phyloP scores from a whole-genome alignment of 2,113 vertebrate genomes.

The Otus sunia region DNA sequence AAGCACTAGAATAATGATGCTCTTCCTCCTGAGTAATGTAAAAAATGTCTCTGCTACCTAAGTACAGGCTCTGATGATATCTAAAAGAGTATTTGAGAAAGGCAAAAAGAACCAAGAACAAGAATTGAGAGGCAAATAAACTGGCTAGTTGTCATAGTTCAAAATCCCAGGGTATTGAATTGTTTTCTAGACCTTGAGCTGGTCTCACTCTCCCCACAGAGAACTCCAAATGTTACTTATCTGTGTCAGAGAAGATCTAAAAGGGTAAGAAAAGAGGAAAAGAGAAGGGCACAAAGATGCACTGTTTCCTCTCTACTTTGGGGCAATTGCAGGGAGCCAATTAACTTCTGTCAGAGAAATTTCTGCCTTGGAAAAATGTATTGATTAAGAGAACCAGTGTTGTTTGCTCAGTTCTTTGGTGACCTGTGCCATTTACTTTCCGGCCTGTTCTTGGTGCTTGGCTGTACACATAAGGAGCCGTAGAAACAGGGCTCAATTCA shows the following conservation, averaged over 20 bases:
- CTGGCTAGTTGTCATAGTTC: background rate
- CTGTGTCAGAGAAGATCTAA: background rate
- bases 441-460: background rate
- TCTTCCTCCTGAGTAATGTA: slow-evolving; percentile 7
- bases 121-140: background rate
- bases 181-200: background rate
- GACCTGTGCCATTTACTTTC: background rate
- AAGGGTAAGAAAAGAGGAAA: background rate
- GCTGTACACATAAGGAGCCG: background rate
- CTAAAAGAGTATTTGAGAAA: background rate
- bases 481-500: background rate
- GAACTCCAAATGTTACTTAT: background rate
- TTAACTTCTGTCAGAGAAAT: background rate
- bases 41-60: slow-evolving; percentile 34
- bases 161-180: background rate
- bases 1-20: slow-evolving; percentile 20
- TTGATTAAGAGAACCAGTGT: background rate
- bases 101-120: background rate
- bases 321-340: background rate
- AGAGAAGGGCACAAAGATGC: background rate
- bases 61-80: background rate
- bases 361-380: background rate
- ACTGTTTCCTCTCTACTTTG: background rate
- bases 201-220: background rate
- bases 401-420: background rate